Conservation (phyloP, 2,888 invertebrate genomes). For the Anticlea derivata region DNA sequence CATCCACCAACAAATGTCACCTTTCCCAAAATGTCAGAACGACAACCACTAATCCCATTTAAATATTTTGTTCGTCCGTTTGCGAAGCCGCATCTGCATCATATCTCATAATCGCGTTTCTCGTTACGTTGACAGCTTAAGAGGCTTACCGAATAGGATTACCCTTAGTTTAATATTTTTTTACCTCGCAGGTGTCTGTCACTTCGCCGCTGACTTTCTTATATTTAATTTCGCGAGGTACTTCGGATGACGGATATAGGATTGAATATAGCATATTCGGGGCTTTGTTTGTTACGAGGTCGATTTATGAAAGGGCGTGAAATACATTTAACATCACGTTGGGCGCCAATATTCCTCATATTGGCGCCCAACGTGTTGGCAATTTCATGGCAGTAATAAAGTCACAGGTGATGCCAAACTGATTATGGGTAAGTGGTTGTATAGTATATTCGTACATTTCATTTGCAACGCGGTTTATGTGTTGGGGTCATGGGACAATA, state of each 20-base stretch:
- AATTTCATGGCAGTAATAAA: slow-evolving; percentile 14
- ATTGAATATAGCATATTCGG: slow-evolving; percentile 39
- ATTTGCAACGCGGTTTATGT: slow-evolving; percentile 1
- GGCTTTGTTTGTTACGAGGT: slow-evolving; percentile 28
- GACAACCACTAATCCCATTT: slow-evolving; percentile 31
- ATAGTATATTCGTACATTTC: not conserved
- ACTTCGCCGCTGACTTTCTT: slow-evolving; percentile 44
- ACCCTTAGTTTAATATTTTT: slow-evolving; percentile 61
- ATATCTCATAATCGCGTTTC: slow-evolving; percentile 55
- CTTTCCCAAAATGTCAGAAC: slow-evolving; percentile 11
- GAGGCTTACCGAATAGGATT: slow-evolving; percentile 57
- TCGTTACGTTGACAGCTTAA: slow-evolving; percentile 58
- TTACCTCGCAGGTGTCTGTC: slow-evolving; percentile 52
- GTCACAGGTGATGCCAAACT: slow-evolving; percentile 22
- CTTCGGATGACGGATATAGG: slow-evolving; percentile 47
- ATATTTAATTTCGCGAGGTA: slow-evolving; percentile 50
- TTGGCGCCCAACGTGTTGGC: slow-evolving; percentile 22
- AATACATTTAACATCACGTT: slow-evolving; percentile 3
- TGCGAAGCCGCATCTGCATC: slow-evolving; percentile 43
- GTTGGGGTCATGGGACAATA: not conserved
- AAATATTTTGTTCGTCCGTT: slow-evolving; percentile 29
- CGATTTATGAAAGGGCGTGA: slow-evolving; percentile 21
- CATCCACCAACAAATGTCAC: slow-evolving; percentile 2
- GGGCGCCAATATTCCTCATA: not conserved
- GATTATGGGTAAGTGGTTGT: slow-evolving; percentile 12